phyloP scores from a whole-genome alignment of 2,888 invertebrate genomes.

The Nebria salina region DNA sequence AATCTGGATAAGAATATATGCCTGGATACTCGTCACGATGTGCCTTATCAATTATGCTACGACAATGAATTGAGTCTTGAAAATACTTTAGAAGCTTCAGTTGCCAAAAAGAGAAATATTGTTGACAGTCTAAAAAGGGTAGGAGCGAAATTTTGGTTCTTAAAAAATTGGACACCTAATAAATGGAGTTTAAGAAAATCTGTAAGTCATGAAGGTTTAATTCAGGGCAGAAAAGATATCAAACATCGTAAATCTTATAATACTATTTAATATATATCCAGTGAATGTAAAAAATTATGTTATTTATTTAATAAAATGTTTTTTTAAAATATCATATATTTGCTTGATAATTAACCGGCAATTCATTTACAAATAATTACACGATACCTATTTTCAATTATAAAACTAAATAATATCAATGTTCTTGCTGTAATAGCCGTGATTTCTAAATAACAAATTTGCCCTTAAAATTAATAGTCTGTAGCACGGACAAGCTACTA shows the following conservation, averaged over 20 bases:
- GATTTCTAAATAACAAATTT: no score
- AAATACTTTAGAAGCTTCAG: slow-evolving; percentile 25
- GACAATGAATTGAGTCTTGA: slow-evolving; percentile 23
- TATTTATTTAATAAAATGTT: slow-evolving; percentile 31
- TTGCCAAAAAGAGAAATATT: slow-evolving; percentile 29
- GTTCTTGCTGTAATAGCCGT: no score
- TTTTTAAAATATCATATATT: not conserved
- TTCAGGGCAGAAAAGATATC: slow-evolving; percentile 46
- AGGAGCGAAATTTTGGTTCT: slow-evolving; percentile 43
- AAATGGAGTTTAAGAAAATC: slow-evolving; percentile 27
- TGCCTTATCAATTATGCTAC: slow-evolving; percentile 24
- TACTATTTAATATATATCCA: slow-evolving; percentile 23
- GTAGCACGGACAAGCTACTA: no score
- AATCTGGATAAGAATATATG: slow-evolving; percentile 20
- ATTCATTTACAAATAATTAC: no score
- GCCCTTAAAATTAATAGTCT: no score
- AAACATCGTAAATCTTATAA: slow-evolving; percentile 44
- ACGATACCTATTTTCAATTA: no score
- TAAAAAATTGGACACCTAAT: slow-evolving; percentile 25
- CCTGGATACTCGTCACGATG: not conserved
- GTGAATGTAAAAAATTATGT: slow-evolving; percentile 22
- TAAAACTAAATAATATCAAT: no score
- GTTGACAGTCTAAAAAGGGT: slow-evolving; percentile 41
- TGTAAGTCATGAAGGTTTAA: slow-evolving; percentile 36
- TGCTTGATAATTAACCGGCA: no score